phyloP scores from a whole-genome alignment of 2,113 vertebrate genomes.

The Marcusenius ussheri region DNA sequence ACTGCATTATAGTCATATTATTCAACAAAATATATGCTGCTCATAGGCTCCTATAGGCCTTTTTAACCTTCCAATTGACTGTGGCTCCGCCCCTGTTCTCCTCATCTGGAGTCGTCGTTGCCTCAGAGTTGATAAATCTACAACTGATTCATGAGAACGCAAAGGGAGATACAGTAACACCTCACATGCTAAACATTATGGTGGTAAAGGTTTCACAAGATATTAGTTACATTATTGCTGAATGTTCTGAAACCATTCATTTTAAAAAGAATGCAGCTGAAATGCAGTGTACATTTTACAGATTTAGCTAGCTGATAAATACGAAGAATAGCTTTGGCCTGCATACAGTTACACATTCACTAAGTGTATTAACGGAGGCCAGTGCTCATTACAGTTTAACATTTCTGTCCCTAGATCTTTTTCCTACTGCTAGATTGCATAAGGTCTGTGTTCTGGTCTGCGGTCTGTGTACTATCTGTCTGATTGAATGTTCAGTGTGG shows the following conservation, averaged over 20 bases:
- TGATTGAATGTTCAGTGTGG: slow-evolving; percentile 98
- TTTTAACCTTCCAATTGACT: background rate
- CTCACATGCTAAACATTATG: background rate
- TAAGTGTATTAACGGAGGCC: slow-evolving; percentile 91
- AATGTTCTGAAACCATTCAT: background rate
- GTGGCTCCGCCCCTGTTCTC: background rate
- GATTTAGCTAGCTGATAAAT: background rate
- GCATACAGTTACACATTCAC: slow-evolving; percentile 86
- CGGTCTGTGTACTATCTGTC: slow-evolving; percentile 71
- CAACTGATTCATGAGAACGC: background rate
- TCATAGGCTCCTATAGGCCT: background rate
- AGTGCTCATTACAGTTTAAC: slow-evolving; percentile 99
- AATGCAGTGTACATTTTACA: background rate
- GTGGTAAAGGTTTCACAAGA: background rate
- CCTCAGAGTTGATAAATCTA: background rate
- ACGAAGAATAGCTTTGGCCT: slow-evolving; percentile 79
- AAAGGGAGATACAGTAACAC: background rate
- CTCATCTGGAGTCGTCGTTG: background rate
- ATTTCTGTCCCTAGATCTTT: slow-evolving; percentile 86
- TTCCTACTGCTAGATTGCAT: slow-evolving; percentile 88
- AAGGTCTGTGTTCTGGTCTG: slow-evolving; percentile 82
- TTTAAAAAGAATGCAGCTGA: background rate
- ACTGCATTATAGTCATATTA: background rate
- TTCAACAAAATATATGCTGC: background rate
- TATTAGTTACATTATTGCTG: background rate